Base-by-base conservation (phyloP, 2,113 vertebrate species). In the Paraplagusia blochii region DNA sequence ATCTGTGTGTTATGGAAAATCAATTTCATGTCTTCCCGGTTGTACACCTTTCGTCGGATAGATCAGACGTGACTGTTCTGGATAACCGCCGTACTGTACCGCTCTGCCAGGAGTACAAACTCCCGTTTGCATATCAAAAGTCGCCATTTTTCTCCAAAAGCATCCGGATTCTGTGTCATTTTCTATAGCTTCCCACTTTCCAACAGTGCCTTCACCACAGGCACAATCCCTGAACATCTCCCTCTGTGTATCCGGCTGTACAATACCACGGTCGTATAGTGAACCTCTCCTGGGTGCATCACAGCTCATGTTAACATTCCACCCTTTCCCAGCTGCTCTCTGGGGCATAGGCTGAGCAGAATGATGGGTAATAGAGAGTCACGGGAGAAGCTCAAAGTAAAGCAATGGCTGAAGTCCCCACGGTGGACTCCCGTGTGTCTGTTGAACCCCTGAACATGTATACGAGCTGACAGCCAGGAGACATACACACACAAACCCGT, bases 361-460 rank as follows among this genome's bases (percentile, higher is more conserved):
- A 85, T 77, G 80, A 86, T 86, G 84, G 80, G 78, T 81, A 86
- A 86, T 85, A 53, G 73, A 76, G 81, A 85, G 76, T 82, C 35
- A 17, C 60, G 61, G 78, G 77, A 82, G 83, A 70, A 76, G 85
- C 82, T 78, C 76, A 87, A 79, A 85, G 75, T 62, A 63, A 73
- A 59, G 70, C 73, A 53, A 64, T 82, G 72, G 73, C 72, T 2
- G 17, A 68, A 71, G 68, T 83, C 76, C 73, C 69, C 42, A 49
- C 13, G 53, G 72, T 78, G 66, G 68, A 77, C 76, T 85, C 63
- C 22, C 53, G 22, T 29, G 22, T 82, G 84, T 86, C 85, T 70
- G 69, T 90, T 86, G 87, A 72, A 64, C 54, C 66, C 55, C 47
- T 52, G 60, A 70, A 66, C 71, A 61, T 63, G 70, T 66, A 82